phyloP scores from a whole-genome alignment of 2,888 invertebrate species.

The Drosophila testacea region DNA sequence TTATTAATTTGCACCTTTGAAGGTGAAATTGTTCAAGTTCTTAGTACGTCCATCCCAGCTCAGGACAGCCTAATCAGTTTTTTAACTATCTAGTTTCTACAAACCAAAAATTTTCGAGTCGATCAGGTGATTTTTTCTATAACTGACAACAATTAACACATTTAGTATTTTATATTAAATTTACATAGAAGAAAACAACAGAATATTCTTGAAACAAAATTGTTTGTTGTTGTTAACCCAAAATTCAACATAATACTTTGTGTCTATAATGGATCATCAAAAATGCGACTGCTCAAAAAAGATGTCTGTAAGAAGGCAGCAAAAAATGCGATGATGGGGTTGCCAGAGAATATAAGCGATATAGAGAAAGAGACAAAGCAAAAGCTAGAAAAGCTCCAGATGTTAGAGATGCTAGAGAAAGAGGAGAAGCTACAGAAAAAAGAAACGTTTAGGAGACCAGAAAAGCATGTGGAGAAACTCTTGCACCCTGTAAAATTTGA shows the following conservation, averaged over 20 bases:
- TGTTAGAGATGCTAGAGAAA: too few relatives aligned
- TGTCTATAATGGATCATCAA: slow-evolving; percentile 4
- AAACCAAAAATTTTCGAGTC: neutral
- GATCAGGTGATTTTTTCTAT: slow-evolving; percentile 10
- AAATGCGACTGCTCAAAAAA: slow-evolving; percentile 13
- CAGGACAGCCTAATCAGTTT: too few relatives aligned
- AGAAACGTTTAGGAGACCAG: neutral
- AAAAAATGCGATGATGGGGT: neutral
- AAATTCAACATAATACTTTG: neutral
- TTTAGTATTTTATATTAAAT: neutral
- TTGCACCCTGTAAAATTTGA: neutral
- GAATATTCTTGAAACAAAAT: slow-evolving; percentile 23
- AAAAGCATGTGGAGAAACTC: too few relatives aligned
- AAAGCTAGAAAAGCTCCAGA: neutral
- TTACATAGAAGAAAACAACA: slow-evolving; percentile 3
- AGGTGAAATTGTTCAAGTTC: too few relatives aligned
- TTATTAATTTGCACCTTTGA: too few relatives aligned
- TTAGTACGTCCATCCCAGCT: too few relatives aligned
- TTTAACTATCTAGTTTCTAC: too few relatives aligned
- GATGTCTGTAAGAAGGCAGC: neutral
- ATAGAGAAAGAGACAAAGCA: neutral
- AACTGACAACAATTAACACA: neutral
- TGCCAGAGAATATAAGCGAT: neutral
- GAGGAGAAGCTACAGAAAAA: neutral
- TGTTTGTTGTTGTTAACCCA: slow-evolving; percentile 7